Evolutionary conservation across 2,113 vertebrate species (phyloP).

Genomic region (Vulpes ferrilata): DNA sequence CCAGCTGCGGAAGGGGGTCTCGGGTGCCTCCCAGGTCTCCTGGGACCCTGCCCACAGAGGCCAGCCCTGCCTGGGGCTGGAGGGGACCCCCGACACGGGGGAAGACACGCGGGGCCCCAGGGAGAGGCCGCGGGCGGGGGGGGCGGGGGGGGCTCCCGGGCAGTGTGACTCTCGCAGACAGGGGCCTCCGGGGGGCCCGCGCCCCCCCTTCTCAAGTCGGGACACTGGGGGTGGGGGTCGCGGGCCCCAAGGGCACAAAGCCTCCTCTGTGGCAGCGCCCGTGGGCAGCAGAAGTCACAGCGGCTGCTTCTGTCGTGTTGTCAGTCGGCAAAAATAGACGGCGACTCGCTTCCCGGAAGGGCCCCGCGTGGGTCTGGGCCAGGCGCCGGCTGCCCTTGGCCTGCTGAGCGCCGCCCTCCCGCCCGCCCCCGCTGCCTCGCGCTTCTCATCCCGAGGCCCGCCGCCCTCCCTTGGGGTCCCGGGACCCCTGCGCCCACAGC

Average conservation of each 20-base stretch:
- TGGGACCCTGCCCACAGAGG: too few relatives aligned
- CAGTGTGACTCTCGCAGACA: not conserved
- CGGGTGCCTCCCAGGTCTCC: not conserved
- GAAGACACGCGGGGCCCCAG: too few relatives aligned
- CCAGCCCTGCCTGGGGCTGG: too few relatives aligned
- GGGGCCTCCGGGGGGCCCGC: not conserved
- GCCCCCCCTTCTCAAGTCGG: rapidly evolving
- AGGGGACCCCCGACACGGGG: too few relatives aligned
- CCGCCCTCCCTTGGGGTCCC: not conserved
- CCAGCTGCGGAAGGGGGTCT: not conserved
- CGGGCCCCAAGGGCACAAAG: conserved; percentile 4
- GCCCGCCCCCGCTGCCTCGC: rapidly evolving
- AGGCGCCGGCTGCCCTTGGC: not conserved
- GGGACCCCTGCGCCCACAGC: rapidly evolving
- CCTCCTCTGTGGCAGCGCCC: not conserved
- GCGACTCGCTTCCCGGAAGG: not conserved
- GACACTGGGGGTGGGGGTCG: not conserved
- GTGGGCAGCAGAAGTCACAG: not conserved
- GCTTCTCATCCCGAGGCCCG: rapidly evolving
- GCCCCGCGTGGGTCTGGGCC: not conserved
- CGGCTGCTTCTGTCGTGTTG: not conserved
- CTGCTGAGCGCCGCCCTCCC: not conserved
- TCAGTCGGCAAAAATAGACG: conserved; percentile 64
- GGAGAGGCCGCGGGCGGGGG: not conserved
- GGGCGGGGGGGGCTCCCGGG: not conserved